Evolutionary conservation across 2,797 vertebrate species (phyloP).

Genomic region (Corythornis leucogaster): DNA sequence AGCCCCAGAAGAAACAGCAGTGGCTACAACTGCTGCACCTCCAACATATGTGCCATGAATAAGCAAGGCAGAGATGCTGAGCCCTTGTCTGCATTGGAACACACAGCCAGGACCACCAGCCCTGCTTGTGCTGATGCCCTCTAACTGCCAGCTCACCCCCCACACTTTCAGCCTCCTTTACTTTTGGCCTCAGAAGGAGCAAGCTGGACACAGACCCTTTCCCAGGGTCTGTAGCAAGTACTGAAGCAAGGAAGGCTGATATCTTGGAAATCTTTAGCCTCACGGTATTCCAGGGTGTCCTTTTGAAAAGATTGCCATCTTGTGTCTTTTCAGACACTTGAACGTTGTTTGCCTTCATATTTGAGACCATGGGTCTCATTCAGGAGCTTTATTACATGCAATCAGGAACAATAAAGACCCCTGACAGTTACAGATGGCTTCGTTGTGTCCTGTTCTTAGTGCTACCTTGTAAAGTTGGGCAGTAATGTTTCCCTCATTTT

Average conservation of each 20-base stretch:
- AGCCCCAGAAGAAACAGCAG: not conserved
- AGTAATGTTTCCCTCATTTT: conserved; percentile 28
- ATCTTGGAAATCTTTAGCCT: not conserved
- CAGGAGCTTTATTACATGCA: conserved; percentile 15
- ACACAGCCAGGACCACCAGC: not conserved
- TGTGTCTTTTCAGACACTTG: not conserved
- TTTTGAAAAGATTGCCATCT: conserved; percentile 59
- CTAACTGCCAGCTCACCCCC: not conserved
- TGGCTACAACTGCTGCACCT: not conserved
- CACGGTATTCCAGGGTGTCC: not conserved
- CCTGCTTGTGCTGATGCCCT: not conserved
- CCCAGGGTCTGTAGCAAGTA: not conserved
- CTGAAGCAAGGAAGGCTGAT: not conserved
- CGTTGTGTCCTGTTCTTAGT: not conserved
- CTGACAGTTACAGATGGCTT: conserved; percentile 39
- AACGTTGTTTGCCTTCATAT: rapidly evolving
- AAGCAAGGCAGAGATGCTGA: not conserved
- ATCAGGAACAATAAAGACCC: conserved; percentile 47
- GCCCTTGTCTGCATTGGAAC: rapidly evolving
- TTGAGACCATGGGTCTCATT: not conserved
- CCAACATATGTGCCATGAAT: rapidly evolving
- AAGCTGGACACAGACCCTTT: not conserved
- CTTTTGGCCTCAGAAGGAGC: rapidly evolving
- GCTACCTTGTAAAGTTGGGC: conserved; percentile 47
- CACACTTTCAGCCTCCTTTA: not conserved